Evolutionary conservation across 2,888 invertebrate genomes (phyloP), one percentile per base, ranked within the genome.

Genomic region (Ornithoptera alexandrae): DNA sequence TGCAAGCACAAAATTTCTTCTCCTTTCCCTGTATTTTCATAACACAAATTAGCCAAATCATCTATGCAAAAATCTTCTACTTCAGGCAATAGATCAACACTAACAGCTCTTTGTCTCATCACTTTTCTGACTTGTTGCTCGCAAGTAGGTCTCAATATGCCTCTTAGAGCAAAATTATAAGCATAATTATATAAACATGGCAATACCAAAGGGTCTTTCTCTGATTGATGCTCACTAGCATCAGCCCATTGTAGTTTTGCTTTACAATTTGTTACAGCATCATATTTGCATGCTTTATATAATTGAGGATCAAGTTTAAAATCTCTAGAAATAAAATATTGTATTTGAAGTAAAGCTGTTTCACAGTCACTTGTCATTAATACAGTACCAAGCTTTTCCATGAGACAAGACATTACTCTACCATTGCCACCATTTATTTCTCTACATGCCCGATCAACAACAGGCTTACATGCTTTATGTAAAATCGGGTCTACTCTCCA

Each of bases 261-360:
- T 79, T 96, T 95, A 82, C 98, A 99, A 53, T 96, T 93, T 68
- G 94, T 94, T 5, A 94, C 93, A 3, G 99, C 98, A 90, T 99
- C 98, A 73, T 95, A 94, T 79, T 95, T 96, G 83, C 99, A 99
- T 46, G 96, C 95, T 80, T 95, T 94, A 83, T 97, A 99, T 60
- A 99, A 89, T 76, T 96, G 96, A 0, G 98, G 97, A 87, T 98
- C 98, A 62, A 98, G 90, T 79, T 97, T 97, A 84, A 98, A 99
- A 89, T 99, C 97, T 78, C 99, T 94, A 0, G 98, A 97, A 72
- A 99, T 95, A 88, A 99, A 99, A 87, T 98, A 99, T 83, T 99
- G 98, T 79, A 99, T 98, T 88, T 99, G 98, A 71, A 99, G 93
- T 60, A 99, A 93, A 12, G 98, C 96, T 73, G 96, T 95, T 91